These are phyloP conservation scores for Phaonia tiefii DNA, from an alignment of 2,888 invertebrate genomes.

Conservation along the genomic window DNA sequence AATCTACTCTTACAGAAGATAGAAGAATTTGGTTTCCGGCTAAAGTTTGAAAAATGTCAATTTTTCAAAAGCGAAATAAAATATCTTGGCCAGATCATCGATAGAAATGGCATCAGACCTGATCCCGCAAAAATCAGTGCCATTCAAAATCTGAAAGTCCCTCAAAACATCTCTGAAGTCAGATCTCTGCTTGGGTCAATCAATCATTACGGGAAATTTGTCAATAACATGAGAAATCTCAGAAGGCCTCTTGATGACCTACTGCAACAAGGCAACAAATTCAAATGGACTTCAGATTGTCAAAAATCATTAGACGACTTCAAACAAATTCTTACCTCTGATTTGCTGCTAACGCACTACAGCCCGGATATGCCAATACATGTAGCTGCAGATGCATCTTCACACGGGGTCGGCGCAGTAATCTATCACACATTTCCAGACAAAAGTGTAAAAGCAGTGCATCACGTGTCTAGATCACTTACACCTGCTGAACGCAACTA, in stretches of 20 bases:
- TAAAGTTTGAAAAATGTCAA: conserved; percentile 57
- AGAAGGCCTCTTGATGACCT: conserved; percentile 18
- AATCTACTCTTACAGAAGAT: conserved; percentile 38
- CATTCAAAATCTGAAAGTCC: conserved; percentile 41
- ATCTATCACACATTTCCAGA: conserved; percentile 1
- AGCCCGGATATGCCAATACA: conserved; percentile 5
- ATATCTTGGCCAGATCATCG: conserved; percentile 61
- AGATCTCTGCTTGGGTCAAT: conserved; percentile 35
- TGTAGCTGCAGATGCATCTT: conserved; percentile 9
- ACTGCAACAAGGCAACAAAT: background rate
- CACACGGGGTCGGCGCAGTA: background rate
- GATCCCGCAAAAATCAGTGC: conserved; percentile 35
- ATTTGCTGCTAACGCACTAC: conserved; percentile 6
- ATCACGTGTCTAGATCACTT: background rate
- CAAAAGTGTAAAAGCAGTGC: background rate
- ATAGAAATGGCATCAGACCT: conserved; percentile 33
- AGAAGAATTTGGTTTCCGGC: conserved; percentile 49
- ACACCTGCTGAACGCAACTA: conserved; percentile 40
- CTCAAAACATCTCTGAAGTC: conserved; percentile 48
- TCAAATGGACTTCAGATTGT: background rate
- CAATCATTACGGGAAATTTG: conserved; percentile 17
- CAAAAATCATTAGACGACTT: conserved; percentile 10
- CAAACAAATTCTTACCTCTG: conserved; percentile 1
- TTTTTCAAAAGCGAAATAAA: conserved; percentile 45
- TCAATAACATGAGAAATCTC: conserved; percentile 24